These are phyloP conservation scores for Hippocampus kuda DNA, from an alignment of 2,797 vertebrate genomes.

Conservation along the genomic window DNA sequence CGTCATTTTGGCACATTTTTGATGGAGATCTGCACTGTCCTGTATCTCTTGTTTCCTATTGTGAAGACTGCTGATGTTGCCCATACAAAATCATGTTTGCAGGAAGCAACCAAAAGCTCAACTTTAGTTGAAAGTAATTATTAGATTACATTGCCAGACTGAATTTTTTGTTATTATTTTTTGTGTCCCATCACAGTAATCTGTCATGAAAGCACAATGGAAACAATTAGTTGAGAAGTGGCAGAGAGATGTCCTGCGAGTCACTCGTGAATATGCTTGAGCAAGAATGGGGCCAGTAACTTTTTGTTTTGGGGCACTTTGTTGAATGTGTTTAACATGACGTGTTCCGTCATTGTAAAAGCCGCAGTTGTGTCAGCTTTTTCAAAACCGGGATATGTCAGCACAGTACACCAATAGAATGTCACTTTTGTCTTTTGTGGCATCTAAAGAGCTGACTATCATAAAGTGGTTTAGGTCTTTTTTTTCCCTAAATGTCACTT, in stretches of 20 bases:
- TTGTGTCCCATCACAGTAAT: background rate
- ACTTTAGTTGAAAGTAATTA: background rate
- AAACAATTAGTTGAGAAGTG: conserved; percentile 14
- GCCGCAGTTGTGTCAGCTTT: background rate
- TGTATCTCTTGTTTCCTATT: background rate
- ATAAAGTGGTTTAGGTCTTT: background rate
- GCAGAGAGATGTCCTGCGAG: background rate
- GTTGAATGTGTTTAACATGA: background rate
- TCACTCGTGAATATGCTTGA: background rate
- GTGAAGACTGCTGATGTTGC: background rate
- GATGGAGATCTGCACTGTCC: background rate
- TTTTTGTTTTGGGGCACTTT: conserved; percentile 4
- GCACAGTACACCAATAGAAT: background rate
- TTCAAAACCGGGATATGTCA: background rate
- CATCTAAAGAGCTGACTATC: background rate
- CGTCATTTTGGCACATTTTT: background rate
- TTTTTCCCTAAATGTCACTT: background rate
- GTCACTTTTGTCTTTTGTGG: background rate
- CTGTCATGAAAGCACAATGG: conserved; percentile 22
- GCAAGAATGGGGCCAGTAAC: background rate
- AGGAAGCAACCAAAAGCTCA: background rate
- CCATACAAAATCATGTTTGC: background rate
- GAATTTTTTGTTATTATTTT: too few relatives aligned
- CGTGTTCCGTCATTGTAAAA: conserved; percentile 7
- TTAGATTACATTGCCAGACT: background rate